Evolutionary conservation across 2,888 invertebrate genomes (phyloP).

Genomic region (Nomada fucata): DNA sequence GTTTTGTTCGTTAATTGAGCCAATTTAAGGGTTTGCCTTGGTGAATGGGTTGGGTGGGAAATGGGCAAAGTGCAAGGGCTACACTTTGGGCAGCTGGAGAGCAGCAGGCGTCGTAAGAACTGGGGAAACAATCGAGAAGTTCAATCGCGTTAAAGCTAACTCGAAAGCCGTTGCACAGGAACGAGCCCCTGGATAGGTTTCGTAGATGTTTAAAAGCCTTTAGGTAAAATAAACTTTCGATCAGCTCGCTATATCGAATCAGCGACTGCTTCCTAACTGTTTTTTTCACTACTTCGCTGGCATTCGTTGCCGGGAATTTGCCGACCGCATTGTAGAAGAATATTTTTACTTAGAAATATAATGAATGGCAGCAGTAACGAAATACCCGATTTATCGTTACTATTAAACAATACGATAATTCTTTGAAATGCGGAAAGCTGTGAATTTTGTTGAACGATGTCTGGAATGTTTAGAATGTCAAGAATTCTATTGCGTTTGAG

Average conservation of each 20-base stretch:
- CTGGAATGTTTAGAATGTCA: too few species aligned
- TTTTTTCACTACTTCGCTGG: background rate
- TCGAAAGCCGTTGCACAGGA: slow-evolving; percentile 31
- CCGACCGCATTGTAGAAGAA: too few species aligned
- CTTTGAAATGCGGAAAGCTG: too few species aligned
- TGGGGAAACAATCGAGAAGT: slow-evolving; percentile 52
- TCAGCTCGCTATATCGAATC: slow-evolving; percentile 6
- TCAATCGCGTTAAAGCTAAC: slow-evolving; percentile 39
- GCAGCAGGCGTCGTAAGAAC: slow-evolving; percentile 40
- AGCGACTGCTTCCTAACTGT: background rate
- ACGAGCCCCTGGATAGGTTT: slow-evolving; percentile 18
- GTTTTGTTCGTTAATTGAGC: slow-evolving; percentile 76
- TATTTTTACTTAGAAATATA: too few species aligned
- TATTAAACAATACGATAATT: too few species aligned
- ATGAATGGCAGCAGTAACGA: too few species aligned
- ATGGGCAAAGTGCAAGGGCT: background rate
- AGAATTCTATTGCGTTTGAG: too few species aligned
- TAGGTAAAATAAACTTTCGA: slow-evolving; percentile 31
- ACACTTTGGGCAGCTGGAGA: background rate
- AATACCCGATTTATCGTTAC: too few species aligned
- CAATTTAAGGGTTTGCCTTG: slow-evolving; percentile 62
- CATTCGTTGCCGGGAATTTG: background rate
- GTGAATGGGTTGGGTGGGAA: slow-evolving; percentile 16
- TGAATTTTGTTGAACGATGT: too few species aligned
- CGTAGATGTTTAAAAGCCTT: slow-evolving; percentile 24